A percentile compares a stretch with the other conserved stretches of the same genome.
phyloP scores from a whole-genome alignment of 1,140 invertebrate species.

The Caenorhabditis briggsae region DNA sequence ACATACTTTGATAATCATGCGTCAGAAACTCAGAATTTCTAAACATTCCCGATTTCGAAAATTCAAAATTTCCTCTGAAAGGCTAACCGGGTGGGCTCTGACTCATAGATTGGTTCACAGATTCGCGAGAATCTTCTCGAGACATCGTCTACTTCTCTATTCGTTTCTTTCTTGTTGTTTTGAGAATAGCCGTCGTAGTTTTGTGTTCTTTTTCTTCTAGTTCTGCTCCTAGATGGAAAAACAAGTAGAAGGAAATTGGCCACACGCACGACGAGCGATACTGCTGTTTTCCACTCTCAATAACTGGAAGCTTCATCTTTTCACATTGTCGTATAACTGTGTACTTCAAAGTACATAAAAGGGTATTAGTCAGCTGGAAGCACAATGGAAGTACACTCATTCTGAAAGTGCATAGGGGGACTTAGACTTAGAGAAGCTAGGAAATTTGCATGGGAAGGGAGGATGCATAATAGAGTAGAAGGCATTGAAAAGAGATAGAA shows the following conservation, averaged over 20 bases:
- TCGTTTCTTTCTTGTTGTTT: background rate
- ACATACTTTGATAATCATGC: too few species aligned
- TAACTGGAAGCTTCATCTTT: background rate
- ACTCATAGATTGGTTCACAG: background rate
- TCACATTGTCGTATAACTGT: constrained; percentile 8
- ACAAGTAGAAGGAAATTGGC: background rate
- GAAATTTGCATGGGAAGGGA: background rate
- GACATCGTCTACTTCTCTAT: background rate
- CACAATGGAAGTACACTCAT: background rate
- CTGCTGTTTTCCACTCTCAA: too few species aligned
- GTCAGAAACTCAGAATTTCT: too few species aligned
- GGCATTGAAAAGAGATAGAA: too few species aligned
- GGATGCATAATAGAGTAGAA: background rate
- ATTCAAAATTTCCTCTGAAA: too few species aligned
- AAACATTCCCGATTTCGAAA: too few species aligned
- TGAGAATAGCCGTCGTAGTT: too few species aligned
- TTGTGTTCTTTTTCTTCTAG: constrained; percentile 11
- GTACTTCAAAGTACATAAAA: constrained; percentile 6
- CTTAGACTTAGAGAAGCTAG: background rate
- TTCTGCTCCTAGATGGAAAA: background rate
- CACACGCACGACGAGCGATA: constrained; percentile 1
- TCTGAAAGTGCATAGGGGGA: background rate
- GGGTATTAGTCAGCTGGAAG: background rate
- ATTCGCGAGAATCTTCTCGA: background rate
- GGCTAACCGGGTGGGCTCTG: background rate